These are phyloP conservation scores for Saturnia japonica DNA, from an alignment of 2,888 invertebrate genomes.

Conservation along the genomic window DNA sequence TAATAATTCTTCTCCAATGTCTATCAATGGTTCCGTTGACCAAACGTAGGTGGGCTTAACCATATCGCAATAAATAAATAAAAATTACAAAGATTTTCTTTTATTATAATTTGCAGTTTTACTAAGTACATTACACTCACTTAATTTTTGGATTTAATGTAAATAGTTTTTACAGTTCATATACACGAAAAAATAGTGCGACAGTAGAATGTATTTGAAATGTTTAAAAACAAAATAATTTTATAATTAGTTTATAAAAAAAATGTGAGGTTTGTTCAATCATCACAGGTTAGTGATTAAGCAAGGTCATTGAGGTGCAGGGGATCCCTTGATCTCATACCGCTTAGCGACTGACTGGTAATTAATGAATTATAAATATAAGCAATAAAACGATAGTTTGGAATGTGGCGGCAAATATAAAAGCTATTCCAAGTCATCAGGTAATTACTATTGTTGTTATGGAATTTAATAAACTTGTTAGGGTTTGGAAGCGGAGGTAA, in stretches of 20 bases:
- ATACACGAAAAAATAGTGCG: neutral
- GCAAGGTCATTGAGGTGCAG: slow-evolving; percentile 22
- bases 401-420: slow-evolving; percentile 75
- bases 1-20: slow-evolving; percentile 55
- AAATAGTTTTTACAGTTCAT: neutral
- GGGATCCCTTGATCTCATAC: slow-evolving; percentile 39
- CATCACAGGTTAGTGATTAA: slow-evolving; percentile 25
- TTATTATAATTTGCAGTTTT: too few species aligned
- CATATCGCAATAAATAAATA: neutral
- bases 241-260: neutral
- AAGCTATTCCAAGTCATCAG: slow-evolving; percentile 72
- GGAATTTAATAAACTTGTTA: slow-evolving; percentile 82
- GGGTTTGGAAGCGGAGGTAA: slow-evolving; percentile 76
- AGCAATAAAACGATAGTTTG: slow-evolving; percentile 69
- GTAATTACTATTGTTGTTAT: slow-evolving; percentile 79
- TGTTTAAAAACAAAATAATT: neutral
- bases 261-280: slow-evolving; percentile 19
- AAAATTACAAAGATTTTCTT: neutral
- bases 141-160: neutral
- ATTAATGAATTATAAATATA: slow-evolving; percentile 71
- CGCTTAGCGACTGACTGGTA: slow-evolving; percentile 47
- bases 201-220: neutral
- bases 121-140: neutral
- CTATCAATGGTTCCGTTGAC: slow-evolving; percentile 51
- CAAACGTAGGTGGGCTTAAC: neutral